These are phyloP conservation scores for Gambusia affinis DNA, from an alignment of 2,113 vertebrate species.

Conservation along the genomic window DNA sequence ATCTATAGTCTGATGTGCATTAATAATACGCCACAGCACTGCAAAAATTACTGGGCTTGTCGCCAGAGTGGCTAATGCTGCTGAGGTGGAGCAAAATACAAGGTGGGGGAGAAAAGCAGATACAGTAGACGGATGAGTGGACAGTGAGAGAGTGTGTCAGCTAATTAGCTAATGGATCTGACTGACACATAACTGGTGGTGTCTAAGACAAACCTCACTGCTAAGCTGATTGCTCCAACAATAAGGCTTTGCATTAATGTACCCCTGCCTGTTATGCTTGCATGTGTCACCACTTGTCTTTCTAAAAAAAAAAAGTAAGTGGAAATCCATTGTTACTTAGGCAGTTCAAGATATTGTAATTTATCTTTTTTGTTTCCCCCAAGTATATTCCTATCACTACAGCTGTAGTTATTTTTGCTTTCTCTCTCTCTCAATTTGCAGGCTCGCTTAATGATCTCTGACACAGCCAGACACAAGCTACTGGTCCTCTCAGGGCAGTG, in stretches of 20 bases:
- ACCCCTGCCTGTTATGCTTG: neutral
- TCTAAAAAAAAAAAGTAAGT: neutral
- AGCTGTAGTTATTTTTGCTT: neutral
- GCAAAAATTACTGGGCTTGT: constrained; percentile 61
- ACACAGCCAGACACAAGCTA: constrained; percentile 93
- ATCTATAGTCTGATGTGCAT: constrained; percentile 62
- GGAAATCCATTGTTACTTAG: neutral
- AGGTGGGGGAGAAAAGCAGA: constrained; percentile 1
- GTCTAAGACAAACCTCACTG: constrained; percentile 36
- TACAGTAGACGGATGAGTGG: constrained; percentile 3
- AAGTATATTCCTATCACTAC: neutral
- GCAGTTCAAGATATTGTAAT: no score
- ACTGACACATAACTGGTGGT: constrained; percentile 47
- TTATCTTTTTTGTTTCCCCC: neutral
- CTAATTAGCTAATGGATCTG: constrained; percentile 66
- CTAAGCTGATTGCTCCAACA: constrained; percentile 26
- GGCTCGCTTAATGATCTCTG: constrained; percentile 96
- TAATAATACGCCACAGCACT: constrained; percentile 60
- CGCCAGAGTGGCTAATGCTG: constrained; percentile 52
- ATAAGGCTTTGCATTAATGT: neutral
- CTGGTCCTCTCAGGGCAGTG: constrained; percentile 93
- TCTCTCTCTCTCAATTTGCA: constrained; percentile 56
- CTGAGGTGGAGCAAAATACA: constrained; percentile 31
- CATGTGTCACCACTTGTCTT: neutral
- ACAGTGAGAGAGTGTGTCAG: constrained; percentile 19